Base-by-base conservation (phyloP, 2,888 invertebrate species). In the Hyppa rectilinea region DNA sequence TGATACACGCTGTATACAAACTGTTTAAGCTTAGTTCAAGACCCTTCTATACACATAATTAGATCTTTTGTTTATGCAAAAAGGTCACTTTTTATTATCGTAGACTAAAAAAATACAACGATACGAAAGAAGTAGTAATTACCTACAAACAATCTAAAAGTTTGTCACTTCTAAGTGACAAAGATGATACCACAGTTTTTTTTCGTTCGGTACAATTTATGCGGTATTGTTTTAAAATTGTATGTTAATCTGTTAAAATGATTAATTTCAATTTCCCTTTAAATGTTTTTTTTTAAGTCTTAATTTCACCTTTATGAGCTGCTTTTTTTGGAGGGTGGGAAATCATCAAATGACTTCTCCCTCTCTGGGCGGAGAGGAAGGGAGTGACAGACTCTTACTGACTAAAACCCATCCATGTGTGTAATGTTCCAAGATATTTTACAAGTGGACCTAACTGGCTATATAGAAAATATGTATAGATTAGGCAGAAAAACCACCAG, bases 201-300 rank as follows among this genome's bases (percentile, higher is more conserved):
- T 47, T 47, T 47, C 4, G 23, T 34, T 60, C 4, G 23, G 17
- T 49, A 26, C 45, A 60, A n/a, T 7, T 34, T 2, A 40, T 6
- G 47, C n/a, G 2, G 49, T 14, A 69, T 69, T 71, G 69, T 68
- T 53, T 68, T 43, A 38, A 68, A 20, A 69, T 43, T 6, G 9
- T 58, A 70, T 70, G 58, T n/a, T 49, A 69, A 71, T 34, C 17
- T n/a, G 12, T 12, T 31, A 2, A 34, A 49, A 26, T 20, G 7
- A 23, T 23, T 9, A 12, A 36, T 49, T 23, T 14, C 2, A 38
- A 38, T 38, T 65, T 4, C 2, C 49, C 4, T n/a, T n/a, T n/a
- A n/a, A n/a, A n/a, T n/a, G n/a, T n/a, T n/a, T n/a, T n/a, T n/a
- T n/a, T n/a, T n/a, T n/a, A n/a, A n/a, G n/a, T n/a, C n/a, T n/a